Evolutionary conservation across 2,113 vertebrate species (phyloP), one percentile per base, ranked within the genome.

Genomic region (Serinus canaria): DNA sequence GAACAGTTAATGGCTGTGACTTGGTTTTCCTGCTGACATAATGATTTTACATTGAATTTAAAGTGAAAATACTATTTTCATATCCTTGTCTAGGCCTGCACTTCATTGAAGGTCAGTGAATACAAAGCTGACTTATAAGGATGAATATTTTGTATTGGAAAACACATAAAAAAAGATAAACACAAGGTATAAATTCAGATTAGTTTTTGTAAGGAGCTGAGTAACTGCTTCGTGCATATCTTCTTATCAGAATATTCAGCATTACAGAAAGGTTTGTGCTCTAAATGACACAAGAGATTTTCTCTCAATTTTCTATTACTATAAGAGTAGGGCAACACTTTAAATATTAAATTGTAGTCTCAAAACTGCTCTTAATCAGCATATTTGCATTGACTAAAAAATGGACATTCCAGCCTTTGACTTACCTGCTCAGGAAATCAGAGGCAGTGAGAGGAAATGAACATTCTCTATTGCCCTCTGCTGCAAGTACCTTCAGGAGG

Each of bases 121-220:
- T 63, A 85, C 13, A 20, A 56, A 91, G 52, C 74, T 92, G 39
- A 87, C 68, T 74, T 75, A 44, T 33, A 78, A 77, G 83, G 90
- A 92, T 84, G 55, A 63, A 19, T 88, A 85, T 87, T 83, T 96
- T 91, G 67, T 85, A 75, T 41, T 94, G 59, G 77, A 93, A 95
- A 95, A 43, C 37, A 95, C 60, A 64, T 89, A 77, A 85, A 66
- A 62, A 53, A 63, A 50, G 77, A 72, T 68, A 63, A 89, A 87
- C 27, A 44, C 31, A 82, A 64, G 33, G 20, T 30, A 82, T 49
- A 68, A 95, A 74, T 70, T 47, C 68, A 77, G 76, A 79, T 37
- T 58, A 91, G 50, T 53, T 95, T 90, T 90, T 92, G 69, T 86
- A 77, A 92, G 74, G 79, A 93, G 64, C 1, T 74, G 63, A 88